phyloP scores from a whole-genome alignment of 2,888 invertebrate genomes.

The Epirrita christyi region DNA sequence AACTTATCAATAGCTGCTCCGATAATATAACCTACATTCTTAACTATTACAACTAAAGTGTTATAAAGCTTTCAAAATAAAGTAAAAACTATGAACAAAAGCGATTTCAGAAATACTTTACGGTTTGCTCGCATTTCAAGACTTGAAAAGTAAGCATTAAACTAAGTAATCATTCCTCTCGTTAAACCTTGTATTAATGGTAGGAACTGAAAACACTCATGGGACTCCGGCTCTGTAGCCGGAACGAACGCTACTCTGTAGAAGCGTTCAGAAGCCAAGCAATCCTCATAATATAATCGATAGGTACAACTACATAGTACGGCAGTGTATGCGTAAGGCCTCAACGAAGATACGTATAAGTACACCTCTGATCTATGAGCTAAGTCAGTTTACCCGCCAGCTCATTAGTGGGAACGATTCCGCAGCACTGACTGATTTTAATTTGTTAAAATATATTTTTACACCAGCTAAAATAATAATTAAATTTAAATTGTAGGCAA shows the following conservation, averaged over 20 bases:
- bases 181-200: conserved; percentile 53
- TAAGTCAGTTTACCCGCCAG: not conserved
- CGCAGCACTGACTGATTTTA: not conserved
- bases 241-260: no score
- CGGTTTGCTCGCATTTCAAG: conserved; percentile 34
- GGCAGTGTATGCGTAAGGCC: not conserved
- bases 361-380: not conserved
- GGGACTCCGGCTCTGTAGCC: no score
- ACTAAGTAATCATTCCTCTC: conserved; percentile 48
- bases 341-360: not conserved
- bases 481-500: no score
- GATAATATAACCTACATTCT: no score
- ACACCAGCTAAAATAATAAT: no score
- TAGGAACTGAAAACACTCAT: conserved; percentile 47
- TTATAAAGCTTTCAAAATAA: not conserved
- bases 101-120: conserved; percentile 30
- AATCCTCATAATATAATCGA: not conserved
- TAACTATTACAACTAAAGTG: not conserved
- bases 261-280: not conserved
- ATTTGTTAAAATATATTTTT: not conserved
- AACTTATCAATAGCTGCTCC: no score
- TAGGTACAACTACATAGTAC: not conserved
- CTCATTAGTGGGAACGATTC: not conserved
- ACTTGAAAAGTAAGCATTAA: conserved; percentile 44
- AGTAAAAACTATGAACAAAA: conserved; percentile 12